Evolutionary conservation across 2,113 vertebrate genomes (phyloP).

Genomic region (Sphaerodactylus townsendi): DNA sequence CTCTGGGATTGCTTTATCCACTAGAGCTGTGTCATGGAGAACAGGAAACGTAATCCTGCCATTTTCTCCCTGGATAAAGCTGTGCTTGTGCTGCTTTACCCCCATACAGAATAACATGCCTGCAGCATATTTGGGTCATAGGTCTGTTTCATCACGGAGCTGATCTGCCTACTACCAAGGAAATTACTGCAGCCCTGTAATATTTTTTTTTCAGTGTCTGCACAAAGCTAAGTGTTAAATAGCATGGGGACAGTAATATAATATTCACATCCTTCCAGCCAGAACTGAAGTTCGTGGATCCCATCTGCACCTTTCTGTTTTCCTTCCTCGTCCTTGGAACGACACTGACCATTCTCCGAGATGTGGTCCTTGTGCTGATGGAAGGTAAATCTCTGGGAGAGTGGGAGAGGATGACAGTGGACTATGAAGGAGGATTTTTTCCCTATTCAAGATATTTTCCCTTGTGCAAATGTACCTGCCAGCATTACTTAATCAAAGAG

Average conservation of each 20-base stretch:
- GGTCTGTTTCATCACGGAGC: no score
- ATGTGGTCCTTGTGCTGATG: conserved; percentile 88
- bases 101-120: no score
- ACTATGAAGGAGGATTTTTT: not conserved
- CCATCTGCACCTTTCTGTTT: conserved; percentile 92
- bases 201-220: not conserved
- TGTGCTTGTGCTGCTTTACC: no score
- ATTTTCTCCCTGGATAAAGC: no score
- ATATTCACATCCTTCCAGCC: conserved; percentile 71
- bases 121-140: no score
- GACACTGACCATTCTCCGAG: conserved; percentile 82
- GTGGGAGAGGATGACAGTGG: not conserved
- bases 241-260: no score
- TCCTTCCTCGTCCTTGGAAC: conserved; percentile 87
- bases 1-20: no score
- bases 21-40: no score
- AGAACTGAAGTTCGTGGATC: conserved; percentile 87
- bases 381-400: conserved; percentile 73
- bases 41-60: no score
- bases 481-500: no score
- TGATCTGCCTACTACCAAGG: not conserved
- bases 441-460: no score
- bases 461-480: no score
- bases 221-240: not conserved
- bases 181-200: not conserved